A percentile compares a stretch with the other conserved stretches of the same genome.
phyloP scores from a whole-genome alignment of 2,113 vertebrate species.

The Mionectes macconnelli region DNA sequence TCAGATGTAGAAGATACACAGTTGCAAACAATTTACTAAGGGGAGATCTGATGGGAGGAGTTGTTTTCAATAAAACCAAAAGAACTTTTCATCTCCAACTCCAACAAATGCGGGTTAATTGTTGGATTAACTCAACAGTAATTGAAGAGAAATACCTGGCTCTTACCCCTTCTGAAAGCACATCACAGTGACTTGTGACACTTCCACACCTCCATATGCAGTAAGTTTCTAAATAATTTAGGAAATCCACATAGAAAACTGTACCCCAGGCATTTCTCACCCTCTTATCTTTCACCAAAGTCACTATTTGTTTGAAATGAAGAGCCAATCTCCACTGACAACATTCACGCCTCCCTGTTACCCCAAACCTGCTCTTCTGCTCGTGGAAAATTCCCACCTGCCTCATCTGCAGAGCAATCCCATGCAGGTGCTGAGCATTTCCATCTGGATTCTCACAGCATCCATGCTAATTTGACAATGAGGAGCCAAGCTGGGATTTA shows the following conservation, averaged over 20 bases:
- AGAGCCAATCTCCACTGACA: not conserved
- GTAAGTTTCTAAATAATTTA: not conserved
- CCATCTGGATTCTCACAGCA: not conserved
- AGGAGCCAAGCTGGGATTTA: not conserved
- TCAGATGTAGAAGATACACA: fast-evolving
- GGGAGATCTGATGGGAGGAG: no score
- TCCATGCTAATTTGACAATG: not conserved
- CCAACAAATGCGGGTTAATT: not conserved
- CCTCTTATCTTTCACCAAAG: not conserved
- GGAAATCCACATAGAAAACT: not conserved
- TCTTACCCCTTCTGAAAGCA: not conserved
- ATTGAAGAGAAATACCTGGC: not conserved
- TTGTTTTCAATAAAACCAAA: not conserved
- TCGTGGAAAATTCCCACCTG: not conserved
- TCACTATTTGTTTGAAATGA: not conserved
- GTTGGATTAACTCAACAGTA: not conserved
- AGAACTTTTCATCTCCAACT: not conserved
- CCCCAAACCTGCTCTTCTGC: not conserved
- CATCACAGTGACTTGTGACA: not conserved
- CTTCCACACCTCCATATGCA: not conserved
- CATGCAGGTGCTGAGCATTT: not conserved
- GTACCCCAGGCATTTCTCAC: not conserved
- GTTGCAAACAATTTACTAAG: not conserved
- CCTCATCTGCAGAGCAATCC: not conserved
- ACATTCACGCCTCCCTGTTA: not conserved